phyloP scores from a whole-genome alignment of 2,797 vertebrate species.

The Etheostoma nigrum region DNA sequence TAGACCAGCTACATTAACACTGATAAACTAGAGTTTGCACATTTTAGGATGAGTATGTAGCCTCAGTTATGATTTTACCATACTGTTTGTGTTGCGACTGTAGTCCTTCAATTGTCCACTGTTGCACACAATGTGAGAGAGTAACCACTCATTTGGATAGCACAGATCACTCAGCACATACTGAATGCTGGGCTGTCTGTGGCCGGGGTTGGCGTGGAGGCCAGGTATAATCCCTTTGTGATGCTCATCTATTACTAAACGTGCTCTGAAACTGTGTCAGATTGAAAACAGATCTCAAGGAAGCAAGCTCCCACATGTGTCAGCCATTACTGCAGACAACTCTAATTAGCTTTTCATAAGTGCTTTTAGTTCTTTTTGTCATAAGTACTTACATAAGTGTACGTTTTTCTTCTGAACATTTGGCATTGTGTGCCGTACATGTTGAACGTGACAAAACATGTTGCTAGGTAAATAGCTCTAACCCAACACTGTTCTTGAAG shows the following conservation, averaged over 20 bases:
- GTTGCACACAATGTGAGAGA: slow-evolving; percentile 41
- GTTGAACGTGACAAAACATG: slow-evolving; percentile 70
- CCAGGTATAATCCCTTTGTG: slow-evolving; percentile 65
- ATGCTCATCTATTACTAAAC: slow-evolving; percentile 75
- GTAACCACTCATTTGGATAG: slow-evolving; percentile 49
- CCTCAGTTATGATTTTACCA: background rate
- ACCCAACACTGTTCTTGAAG: slow-evolving; percentile 40
- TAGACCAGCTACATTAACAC: background rate
- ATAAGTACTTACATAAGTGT: too few species aligned
- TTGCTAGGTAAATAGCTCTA: slow-evolving; percentile 54
- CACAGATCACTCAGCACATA: slow-evolving; percentile 67
- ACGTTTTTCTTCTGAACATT: slow-evolving; percentile 32
- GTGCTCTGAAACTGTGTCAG: slow-evolving; percentile 67
- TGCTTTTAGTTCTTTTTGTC: slow-evolving; percentile 1
- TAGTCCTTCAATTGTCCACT: slow-evolving; percentile 12
- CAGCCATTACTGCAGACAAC: slow-evolving; percentile 73
- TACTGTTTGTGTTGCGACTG: background rate
- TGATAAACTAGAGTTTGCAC: background rate
- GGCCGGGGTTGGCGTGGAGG: slow-evolving; percentile 61
- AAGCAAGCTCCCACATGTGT: slow-evolving; percentile 72
- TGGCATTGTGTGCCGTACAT: slow-evolving; percentile 35
- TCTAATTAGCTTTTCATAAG: slow-evolving; percentile 65
- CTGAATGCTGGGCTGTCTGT: slow-evolving; percentile 64
- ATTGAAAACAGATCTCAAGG: slow-evolving; percentile 73
- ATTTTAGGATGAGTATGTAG: background rate